phyloP scores from a whole-genome alignment of 2,113 vertebrate species.

The Rynchops niger region DNA sequence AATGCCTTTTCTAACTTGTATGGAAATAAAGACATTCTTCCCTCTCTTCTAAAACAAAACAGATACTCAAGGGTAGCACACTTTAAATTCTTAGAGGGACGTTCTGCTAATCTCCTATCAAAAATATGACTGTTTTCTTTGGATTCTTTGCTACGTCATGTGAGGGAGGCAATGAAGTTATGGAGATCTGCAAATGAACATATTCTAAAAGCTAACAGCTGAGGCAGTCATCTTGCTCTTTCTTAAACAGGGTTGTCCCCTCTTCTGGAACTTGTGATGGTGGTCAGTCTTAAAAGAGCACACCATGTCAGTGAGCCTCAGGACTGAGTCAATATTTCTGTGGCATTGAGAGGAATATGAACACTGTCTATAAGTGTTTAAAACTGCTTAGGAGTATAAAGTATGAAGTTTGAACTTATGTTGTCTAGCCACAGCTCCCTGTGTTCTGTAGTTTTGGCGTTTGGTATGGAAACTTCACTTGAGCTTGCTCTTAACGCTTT shows the following conservation, averaged over 20 bases:
- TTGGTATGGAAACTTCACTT: slow-evolving; percentile 31
- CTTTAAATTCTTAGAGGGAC: neutral
- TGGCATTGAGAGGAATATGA: neutral
- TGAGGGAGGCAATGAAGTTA: neutral
- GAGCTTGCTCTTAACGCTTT: slow-evolving; percentile 2
- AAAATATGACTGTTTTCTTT: neutral
- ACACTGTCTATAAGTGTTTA: neutral
- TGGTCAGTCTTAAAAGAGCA: neutral
- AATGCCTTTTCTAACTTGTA: neutral
- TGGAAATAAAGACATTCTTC: neutral
- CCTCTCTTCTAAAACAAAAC: neutral
- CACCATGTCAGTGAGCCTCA: neutral
- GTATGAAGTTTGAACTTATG: slow-evolving; percentile 8
- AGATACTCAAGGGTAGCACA: neutral
- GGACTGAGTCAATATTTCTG: neutral
- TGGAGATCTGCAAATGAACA: neutral
- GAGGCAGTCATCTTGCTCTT: neutral
- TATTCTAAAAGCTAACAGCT: neutral
- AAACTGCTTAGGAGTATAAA: neutral
- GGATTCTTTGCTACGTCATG: neutral
- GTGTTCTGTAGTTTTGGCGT: slow-evolving; percentile 40
- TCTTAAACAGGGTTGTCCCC: neutral
- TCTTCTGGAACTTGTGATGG: neutral
- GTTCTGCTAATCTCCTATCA: neutral
- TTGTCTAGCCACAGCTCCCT: slow-evolving; percentile 48